Base-by-base conservation (phyloP, 1,140 invertebrate species). In the Palaemon carinicauda region DNA sequence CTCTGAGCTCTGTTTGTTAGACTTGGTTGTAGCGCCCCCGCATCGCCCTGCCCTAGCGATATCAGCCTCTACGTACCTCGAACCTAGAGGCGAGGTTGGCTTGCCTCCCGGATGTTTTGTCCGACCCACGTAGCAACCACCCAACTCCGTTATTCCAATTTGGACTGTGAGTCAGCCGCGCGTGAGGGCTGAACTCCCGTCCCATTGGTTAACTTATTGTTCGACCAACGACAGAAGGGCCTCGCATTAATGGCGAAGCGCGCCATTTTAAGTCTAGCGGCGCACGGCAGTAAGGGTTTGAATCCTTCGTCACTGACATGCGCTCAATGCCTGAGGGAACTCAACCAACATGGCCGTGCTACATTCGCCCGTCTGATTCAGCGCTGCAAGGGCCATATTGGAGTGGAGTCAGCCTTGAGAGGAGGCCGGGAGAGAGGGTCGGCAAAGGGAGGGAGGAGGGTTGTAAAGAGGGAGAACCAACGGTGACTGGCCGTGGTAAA, bases 161-260 rank as follows among this genome's bases (percentile, higher is more conserved):
- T 86, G 83, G 83, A 80, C 83, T 86, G 83, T 86, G 83, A 86
- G 83, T 86, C 83, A 86, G 77, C 83, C 83, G 83, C 83, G 83
- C 83, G 83, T 86, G 83, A 86, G 83, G 83, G 83, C 83, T 86
- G 83, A 86, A 86, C 83, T 86, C 83, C 77, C 83, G 83, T 86
- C 83, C 83, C 83, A 86, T 86, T 86, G 83, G 83, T 78, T 86
- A 86, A 86, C 83, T 86, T 86, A 86, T 86, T 86, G 83, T 86
- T 86, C 83, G 83, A 86, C 83, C 83, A 86, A 65, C 69, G 77
- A 71, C 52, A 86, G 83, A 86, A 86, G 53, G 83, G 65, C 83
- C 21, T 78, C 60, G 83, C 83, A 78, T 54, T 54, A 73, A 75
- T 51, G 78, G 51, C 29, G 27, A 53, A 56, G 21, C 78, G 51